phyloP scores from a whole-genome alignment of 2,113 vertebrate genomes.

The Nothoprocta pentlandii region DNA sequence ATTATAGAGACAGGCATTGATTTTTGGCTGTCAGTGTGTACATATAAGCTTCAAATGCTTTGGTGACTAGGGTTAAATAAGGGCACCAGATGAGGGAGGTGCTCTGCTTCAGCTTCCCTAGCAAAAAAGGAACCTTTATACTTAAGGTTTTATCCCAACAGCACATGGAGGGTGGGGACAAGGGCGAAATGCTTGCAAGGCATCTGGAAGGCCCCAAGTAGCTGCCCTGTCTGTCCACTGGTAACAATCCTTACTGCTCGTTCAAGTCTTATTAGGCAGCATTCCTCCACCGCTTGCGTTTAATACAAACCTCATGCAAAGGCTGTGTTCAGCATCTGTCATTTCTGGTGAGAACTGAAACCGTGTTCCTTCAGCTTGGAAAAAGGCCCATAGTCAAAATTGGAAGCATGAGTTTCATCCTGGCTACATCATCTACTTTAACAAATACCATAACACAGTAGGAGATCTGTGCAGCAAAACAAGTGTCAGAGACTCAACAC shows the following conservation, averaged over 20 bases:
- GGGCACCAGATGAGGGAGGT: background rate
- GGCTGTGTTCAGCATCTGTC: background rate
- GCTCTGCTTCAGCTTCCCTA: background rate
- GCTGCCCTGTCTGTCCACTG: background rate
- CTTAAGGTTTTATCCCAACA: background rate
- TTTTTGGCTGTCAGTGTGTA: background rate
- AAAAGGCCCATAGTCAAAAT: background rate
- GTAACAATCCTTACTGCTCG: background rate
- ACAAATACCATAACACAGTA: background rate
- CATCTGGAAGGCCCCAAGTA: background rate
- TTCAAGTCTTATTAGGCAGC: background rate
- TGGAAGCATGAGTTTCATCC: background rate
- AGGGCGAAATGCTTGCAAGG: background rate
- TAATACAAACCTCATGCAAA: background rate
- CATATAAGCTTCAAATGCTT: background rate
- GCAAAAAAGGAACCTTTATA: slow-evolving; percentile 1
- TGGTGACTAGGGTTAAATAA: slow-evolving; percentile 5
- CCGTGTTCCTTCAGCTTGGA: background rate
- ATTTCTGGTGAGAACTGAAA: background rate
- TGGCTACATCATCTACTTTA: background rate
- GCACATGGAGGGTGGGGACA: background rate
- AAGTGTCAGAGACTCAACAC: background rate
- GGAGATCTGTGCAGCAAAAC: background rate
- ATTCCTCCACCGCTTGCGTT: background rate
- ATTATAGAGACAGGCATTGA: slow-evolving; percentile 13